phyloP scores from a whole-genome alignment of 2,888 invertebrate species.

The Thyatira batis region DNA sequence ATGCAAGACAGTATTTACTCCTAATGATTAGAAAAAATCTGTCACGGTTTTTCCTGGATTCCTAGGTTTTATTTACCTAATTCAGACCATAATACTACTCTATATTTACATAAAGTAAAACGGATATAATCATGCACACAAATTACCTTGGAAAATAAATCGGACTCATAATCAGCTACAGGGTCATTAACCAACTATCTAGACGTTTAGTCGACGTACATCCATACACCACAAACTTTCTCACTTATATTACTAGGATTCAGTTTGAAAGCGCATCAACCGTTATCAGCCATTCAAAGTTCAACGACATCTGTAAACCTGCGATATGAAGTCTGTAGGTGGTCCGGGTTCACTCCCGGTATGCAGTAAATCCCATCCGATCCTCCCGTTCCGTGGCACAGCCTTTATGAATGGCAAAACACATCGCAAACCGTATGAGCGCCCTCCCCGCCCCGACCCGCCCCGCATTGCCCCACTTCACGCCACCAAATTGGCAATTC shows the following conservation, averaged over 20 bases:
- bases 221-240: no score
- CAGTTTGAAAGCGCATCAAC: not conserved
- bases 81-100: no score
- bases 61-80: no score
- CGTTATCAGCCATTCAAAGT: not conserved
- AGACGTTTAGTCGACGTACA: not conserved
- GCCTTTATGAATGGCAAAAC: conserved; percentile 23
- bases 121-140: no score
- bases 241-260: no score
- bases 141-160: no score
- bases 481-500: not conserved
- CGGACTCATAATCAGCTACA: no score
- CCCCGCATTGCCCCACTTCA: not conserved
- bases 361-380: conserved; percentile 17
- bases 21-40: no score
- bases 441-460: not conserved
- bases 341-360: not conserved
- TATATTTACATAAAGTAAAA: no score
- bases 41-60: no score
- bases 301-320: not conserved
- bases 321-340: not conserved
- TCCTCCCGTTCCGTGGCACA: conserved; percentile 12
- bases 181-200: no score
- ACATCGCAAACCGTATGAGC: not conserved
- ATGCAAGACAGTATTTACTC: no score